Conservation (phyloP, 1,140 invertebrate genomes). For the Steinernema khuongi region DNA sequence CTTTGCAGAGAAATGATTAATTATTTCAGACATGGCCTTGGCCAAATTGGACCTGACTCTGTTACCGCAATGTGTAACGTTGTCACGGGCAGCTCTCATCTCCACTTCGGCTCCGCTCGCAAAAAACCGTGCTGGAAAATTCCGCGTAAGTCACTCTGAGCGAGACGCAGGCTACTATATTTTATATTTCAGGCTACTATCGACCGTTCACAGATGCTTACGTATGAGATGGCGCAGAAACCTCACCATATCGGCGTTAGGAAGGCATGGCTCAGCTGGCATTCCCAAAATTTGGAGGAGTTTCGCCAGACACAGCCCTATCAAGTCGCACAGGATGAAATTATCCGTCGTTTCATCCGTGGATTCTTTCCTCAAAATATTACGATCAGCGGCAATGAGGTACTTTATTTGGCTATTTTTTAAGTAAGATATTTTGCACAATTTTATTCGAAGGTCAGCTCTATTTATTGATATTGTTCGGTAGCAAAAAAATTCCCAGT, state of each 20-base stretch:
- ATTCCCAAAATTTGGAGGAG: slow-evolving; percentile 56
- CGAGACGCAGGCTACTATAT: background rate
- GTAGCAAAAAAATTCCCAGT: too few species aligned
- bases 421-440: slow-evolving; percentile 7
- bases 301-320: slow-evolving; percentile 52
- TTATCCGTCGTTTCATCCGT: slow-evolving; percentile 55
- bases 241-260: slow-evolving; percentile 53
- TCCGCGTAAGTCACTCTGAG: slow-evolving; percentile 2
- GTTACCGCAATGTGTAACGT: background rate
- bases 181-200: slow-evolving; percentile 39
- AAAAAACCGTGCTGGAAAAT: slow-evolving; percentile 30
- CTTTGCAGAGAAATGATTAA: too few species aligned
- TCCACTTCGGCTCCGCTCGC: slow-evolving; percentile 19
- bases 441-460: too few species aligned
- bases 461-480: too few species aligned
- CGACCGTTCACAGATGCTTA: slow-evolving; percentile 44
- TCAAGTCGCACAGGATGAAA: slow-evolving; percentile 52
- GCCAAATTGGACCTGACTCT: background rate
- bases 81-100: background rate
- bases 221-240: slow-evolving; percentile 54
- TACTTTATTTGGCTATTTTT: slow-evolving; percentile 26
- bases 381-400: slow-evolving; percentile 48
- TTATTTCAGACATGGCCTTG: slow-evolving; percentile 1
- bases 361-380: slow-evolving; percentile 52
- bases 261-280: slow-evolving; percentile 57